Evolutionary conservation across 2,888 invertebrate genomes (phyloP), one percentile per base, ranked within the genome.

Genomic region (Campoplex capitator): DNA sequence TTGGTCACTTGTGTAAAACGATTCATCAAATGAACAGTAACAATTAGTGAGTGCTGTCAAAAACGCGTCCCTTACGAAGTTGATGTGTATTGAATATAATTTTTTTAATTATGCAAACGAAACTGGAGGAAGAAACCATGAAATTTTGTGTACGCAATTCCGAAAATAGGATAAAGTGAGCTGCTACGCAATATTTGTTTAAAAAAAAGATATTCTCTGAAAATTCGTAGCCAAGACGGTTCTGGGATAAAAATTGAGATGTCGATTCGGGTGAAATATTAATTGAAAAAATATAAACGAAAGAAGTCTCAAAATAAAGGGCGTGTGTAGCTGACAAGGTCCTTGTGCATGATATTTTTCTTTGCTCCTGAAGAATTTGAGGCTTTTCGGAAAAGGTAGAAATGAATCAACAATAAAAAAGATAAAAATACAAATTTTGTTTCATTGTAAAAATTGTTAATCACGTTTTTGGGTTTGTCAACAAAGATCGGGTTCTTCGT

Each of bases 261-360:
- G 51, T 11, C 51, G 67, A 45, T 18, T 16, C 0, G 16, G 16
- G 13, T 4, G 16, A 32, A 62, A 16, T 32, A 32, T 16, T 13
- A 6, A 62, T 16, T 18, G 2, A 32, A 62, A 16, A 13, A 62
- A 32, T 32, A 16, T 32, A 62, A 51, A 83, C 58, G 68, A 82
- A 87, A 74, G 78, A 78, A 51, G 76, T 77, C 67, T 74, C 54
- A 62, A 62, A 45, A 83, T 78, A 84, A 82, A 78, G 81, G 85
- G 87, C 79, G 83, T 81, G 83, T 84, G 88, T 70, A 78, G 80
- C 38, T 48, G 28, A 68, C 16, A 16, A 58, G 48, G 23, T 58
- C 45, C 48, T 68, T 42, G 65, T 73, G 42, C 73, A 65, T 51
- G 18, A 62, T 13, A n/a, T 23, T 28, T 32, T 16, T 2, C 71